phyloP scores from a whole-genome alignment of 35 echinoderm and acorn worm genomes.

The Patiria miniata region DNA sequence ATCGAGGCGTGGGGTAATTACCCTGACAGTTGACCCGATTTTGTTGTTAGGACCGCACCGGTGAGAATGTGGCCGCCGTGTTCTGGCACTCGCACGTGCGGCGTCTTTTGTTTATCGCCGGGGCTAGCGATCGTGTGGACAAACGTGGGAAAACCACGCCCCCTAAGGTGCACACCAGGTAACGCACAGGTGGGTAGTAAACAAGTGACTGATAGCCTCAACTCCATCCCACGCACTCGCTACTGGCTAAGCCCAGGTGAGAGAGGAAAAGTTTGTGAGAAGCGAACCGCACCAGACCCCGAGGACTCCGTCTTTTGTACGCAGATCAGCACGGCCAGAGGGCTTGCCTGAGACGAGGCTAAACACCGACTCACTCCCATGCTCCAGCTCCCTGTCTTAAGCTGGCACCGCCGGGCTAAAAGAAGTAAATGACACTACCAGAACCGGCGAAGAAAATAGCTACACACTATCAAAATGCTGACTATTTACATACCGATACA shows the following conservation, averaged over 20 bases:
- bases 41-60: background rate
- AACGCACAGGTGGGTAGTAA: background rate
- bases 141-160: conserved; percentile 32
- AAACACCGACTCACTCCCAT: background rate
- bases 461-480: conserved; percentile 23
- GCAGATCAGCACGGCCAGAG: too few species aligned
- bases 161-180: background rate
- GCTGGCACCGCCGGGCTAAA: background rate
- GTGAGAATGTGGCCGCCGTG: conserved; percentile 16
- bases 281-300: too few species aligned
- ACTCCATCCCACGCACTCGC: background rate
- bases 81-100: background rate
- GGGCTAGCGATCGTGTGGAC: conserved; percentile 15
- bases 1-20: conserved; percentile 12
- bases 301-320: too few species aligned
- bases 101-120: conserved; percentile 4
- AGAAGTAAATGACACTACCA: background rate
- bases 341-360: too few species aligned
- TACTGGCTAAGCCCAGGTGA: too few species aligned
- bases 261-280: too few species aligned
- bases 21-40: conserved; percentile 23
- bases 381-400: background rate
- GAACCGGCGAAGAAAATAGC: background rate
- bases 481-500: conserved; percentile 24
- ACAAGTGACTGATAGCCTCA: background rate